Base-by-base conservation (phyloP, 2,888 invertebrate genomes). In the Heliconius charithonia region DNA sequence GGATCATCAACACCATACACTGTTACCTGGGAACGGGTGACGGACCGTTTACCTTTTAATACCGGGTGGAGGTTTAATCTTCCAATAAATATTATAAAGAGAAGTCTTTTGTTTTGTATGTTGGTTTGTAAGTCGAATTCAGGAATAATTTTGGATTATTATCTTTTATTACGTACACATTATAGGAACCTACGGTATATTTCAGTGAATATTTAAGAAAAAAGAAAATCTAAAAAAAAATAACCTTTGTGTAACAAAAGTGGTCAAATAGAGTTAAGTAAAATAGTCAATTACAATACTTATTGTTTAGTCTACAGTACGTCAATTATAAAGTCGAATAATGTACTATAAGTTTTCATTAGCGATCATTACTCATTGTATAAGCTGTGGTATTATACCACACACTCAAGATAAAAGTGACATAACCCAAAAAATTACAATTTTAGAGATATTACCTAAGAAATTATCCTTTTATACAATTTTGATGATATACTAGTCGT, bases 31-130 rank as follows among this genome's bases (percentile, higher is more conserved):
- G 41, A 25, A 29, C 77, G 81, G 80, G 82, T 82, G 83, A 82
- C 85, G 79, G 82, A 80, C 80, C 80, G 81, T 79, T 80, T 79
- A 81, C 81, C 80, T 79, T 85, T 84, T 82, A 84, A 83, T 85
- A 82, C 82, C 82, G 80, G 74, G 82, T 80, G 81, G 81, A 83
- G 83, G 83, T 84, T 85, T 83, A 83, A 84, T 80, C 83, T 81
- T 37, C 78, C 82, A 81, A 82, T 84, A 82, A 83, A 83, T 83
- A 77, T 69, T 45, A 69, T 69, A 16, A 25, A 69, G 16, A 45
- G 1, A 41, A 12, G 4, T 2, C 9, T 25, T 41, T 67, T 41
- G 25, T 13, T 41, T 67, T 69, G 41, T 69, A 3, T 16, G 69
- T 69, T 45, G 45, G 41, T 69, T 25, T 41, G 69, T 69, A 41